phyloP scores from a whole-genome alignment of 2,113 vertebrate genomes.

The Albula glossodonta region DNA sequence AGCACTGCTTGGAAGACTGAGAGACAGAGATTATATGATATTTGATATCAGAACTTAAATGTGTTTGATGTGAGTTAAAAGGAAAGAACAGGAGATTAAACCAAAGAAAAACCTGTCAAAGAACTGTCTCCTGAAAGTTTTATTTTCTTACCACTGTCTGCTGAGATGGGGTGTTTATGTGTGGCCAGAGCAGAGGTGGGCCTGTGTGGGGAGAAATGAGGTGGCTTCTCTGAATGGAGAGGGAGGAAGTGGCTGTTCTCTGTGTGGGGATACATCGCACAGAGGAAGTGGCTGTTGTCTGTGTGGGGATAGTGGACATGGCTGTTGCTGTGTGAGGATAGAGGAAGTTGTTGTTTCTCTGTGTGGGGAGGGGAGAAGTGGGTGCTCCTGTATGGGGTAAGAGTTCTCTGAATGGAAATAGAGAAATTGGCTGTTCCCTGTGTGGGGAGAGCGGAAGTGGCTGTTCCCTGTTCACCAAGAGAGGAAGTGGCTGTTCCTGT shows the following conservation, averaged over 20 bases:
- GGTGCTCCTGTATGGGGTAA: not conserved
- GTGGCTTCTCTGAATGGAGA: not conserved
- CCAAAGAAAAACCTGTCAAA: not conserved
- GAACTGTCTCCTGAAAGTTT: not conserved
- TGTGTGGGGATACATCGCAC: not conserved
- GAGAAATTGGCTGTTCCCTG: not conserved
- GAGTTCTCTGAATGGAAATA: not conserved
- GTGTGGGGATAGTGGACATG: not conserved
- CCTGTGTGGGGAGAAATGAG: not conserved
- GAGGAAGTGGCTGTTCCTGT: not conserved
- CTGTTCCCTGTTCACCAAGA: not conserved
- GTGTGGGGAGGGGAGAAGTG: not conserved
- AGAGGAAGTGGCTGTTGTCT: not conserved
- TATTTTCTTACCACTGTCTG: not conserved
- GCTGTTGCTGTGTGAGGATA: not conserved
- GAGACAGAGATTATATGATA: slow-evolving; percentile 7
- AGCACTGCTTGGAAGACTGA: not conserved
- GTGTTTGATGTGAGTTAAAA: slow-evolving; percentile 9
- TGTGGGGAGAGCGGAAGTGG: not conserved
- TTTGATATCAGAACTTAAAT: slow-evolving; percentile 9
- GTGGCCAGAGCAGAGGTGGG: not conserved
- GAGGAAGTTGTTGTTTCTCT: not conserved
- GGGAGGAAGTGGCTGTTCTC: not conserved
- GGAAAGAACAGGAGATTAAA: slow-evolving; percentile 3
- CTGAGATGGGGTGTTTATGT: not conserved